phyloP scores from a whole-genome alignment of 2,888 invertebrate genomes.

The Gymnocheta viridis region DNA sequence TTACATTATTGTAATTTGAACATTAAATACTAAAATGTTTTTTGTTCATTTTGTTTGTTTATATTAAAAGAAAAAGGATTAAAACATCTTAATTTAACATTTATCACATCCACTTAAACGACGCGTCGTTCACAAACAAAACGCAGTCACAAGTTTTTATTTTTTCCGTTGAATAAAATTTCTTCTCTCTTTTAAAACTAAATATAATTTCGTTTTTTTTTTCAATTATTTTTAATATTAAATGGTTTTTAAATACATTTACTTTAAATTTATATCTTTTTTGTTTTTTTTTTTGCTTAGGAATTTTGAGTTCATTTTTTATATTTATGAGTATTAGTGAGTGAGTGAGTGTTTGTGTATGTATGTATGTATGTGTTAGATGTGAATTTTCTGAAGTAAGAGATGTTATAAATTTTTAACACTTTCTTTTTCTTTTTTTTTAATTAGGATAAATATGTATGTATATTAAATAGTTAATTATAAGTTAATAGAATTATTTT shows the following conservation, averaged over 20 bases:
- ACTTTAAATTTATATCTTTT: slow-evolving; percentile 28
- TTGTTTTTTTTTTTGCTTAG: slow-evolving; percentile 70
- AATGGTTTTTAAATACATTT: slow-evolving; percentile 41
- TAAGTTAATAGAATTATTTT: slow-evolving; percentile 46
- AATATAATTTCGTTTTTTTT: slow-evolving; percentile 69
- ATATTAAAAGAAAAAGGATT: slow-evolving; percentile 46
- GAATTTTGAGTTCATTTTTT: slow-evolving; percentile 77
- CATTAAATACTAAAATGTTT: slow-evolving; percentile 36
- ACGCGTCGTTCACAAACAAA: slow-evolving; percentile 74
- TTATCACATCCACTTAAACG: slow-evolving; percentile 81
- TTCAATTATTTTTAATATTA: slow-evolving; percentile 63
- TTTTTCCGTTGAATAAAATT: slow-evolving; percentile 58
- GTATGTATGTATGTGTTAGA: neutral
- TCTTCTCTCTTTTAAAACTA: slow-evolving; percentile 67
- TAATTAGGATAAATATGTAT: slow-evolving; percentile 20
- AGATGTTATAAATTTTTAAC: slow-evolving; percentile 22
- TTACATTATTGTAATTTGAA: slow-evolving; percentile 30
- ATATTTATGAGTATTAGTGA: slow-evolving; percentile 36
- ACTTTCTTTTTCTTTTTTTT: slow-evolving; percentile 10
- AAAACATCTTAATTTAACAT: slow-evolving; percentile 74
- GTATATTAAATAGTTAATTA: neutral
- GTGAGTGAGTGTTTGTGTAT: slow-evolving; percentile 1
- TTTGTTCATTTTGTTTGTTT: neutral
- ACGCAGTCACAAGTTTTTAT: slow-evolving; percentile 73
- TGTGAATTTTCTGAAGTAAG: slow-evolving; percentile 30